These are phyloP conservation scores for Heterotilapia buettikoferi DNA, from an alignment of 2,113 vertebrate genomes.

Conservation along the genomic window DNA sequence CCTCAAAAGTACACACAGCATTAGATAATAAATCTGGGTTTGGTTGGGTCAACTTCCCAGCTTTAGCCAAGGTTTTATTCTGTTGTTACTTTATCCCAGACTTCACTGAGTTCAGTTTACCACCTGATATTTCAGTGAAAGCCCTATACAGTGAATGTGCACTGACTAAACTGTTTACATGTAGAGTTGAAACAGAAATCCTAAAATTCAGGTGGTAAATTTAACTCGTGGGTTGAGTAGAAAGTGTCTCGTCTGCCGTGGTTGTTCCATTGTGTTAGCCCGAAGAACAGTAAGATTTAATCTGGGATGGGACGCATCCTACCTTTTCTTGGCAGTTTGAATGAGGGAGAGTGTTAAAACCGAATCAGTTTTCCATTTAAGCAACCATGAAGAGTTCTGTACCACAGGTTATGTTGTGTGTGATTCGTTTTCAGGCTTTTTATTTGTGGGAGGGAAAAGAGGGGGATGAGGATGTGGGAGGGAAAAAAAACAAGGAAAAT, in stretches of 20 bases:
- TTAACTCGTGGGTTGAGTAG: background rate
- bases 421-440: constrained; percentile 21
- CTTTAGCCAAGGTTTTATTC: background rate
- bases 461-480: background rate
- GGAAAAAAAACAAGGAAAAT: constrained; percentile 15
- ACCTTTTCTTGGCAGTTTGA: constrained; percentile 6
- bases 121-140: constrained; percentile 33
- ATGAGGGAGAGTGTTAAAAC: constrained; percentile 11
- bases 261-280: constrained; percentile 12
- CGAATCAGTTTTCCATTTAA: constrained; percentile 20
- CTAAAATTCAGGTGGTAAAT: constrained; percentile 26
- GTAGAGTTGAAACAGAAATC: constrained; percentile 34
- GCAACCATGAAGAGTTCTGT: constrained; percentile 30
- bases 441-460: background rate
- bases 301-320: background rate
- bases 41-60: constrained; percentile 1
- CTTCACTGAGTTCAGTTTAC: constrained; percentile 28
- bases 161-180: constrained; percentile 63
- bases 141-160: constrained; percentile 48
- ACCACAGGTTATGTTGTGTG: constrained; percentile 15
- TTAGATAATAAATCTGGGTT: background rate
- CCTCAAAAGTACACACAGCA: background rate
- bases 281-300: constrained; percentile 8
- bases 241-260: constrained; percentile 22
- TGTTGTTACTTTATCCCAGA: constrained; percentile 18